A percentile compares a stretch with the other conserved stretches of the same genome.
Evolutionary conservation across 2,797 vertebrate species (phyloP).

Genomic region (Dryobates pubescens): DNA sequence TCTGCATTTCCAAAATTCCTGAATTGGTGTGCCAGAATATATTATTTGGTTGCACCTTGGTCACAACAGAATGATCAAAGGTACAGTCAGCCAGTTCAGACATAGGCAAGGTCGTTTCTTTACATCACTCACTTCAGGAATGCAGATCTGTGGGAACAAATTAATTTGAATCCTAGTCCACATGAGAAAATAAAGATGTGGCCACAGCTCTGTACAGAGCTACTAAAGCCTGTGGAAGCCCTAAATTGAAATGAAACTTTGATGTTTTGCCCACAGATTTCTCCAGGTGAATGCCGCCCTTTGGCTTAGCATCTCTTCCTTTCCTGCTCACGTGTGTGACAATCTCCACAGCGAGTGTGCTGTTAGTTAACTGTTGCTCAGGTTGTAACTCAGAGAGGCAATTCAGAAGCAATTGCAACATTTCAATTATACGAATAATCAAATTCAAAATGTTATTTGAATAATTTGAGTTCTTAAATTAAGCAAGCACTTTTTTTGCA

Average conservation of each 20-base stretch:
- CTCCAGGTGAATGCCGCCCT: conserved; percentile 4
- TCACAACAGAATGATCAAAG: rapidly evolving
- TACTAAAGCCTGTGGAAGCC: background rate
- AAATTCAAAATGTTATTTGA: conserved; percentile 93
- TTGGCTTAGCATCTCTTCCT: background rate
- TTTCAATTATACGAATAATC: conserved; percentile 90
- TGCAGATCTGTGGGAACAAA: background rate
- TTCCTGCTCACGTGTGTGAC: background rate
- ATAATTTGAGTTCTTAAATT: conserved; percentile 92
- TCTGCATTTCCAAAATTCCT: background rate
- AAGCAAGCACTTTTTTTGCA: conserved; percentile 87
- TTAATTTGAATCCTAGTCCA: background rate
- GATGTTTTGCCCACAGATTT: background rate
- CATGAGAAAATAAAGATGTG: background rate
- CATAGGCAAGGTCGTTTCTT: background rate
- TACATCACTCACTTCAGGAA: background rate
- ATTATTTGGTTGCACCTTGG: background rate
- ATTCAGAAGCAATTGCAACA: conserved; percentile 74
- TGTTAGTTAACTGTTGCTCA: conserved; percentile 78
- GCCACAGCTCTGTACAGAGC: background rate
- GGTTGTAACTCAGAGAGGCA: conserved; percentile 74
- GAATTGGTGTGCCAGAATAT: background rate
- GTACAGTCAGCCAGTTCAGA: background rate
- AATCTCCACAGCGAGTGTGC: conserved; percentile 57
- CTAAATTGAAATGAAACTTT: background rate